These are phyloP conservation scores for Orientallactaga bullata DNA, from an alignment of 2,113 vertebrate genomes.

Conservation along the genomic window DNA sequence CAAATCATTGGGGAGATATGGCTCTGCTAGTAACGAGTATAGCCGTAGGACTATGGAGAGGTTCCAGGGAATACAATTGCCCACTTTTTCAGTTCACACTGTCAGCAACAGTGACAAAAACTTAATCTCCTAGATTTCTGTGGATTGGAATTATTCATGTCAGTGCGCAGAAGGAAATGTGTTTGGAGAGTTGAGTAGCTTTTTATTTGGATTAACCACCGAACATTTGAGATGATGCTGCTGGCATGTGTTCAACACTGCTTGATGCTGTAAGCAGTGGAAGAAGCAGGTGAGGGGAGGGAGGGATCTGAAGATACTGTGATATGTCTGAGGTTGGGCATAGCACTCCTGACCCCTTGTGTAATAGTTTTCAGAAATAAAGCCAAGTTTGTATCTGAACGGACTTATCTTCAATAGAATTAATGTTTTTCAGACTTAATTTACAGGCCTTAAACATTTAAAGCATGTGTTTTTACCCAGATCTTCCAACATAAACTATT, in stretches of 20 bases:
- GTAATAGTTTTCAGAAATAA: constrained; percentile 13
- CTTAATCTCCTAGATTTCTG: not conserved
- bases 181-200: constrained; percentile 27
- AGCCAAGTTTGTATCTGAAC: constrained; percentile 26
- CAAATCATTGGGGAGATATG: not conserved
- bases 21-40: constrained; percentile 30
- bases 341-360: not conserved
- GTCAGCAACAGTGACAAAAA: constrained; percentile 38
- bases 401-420: not conserved
- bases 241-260: not conserved
- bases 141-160: constrained; percentile 11
- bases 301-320: not conserved
- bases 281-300: not conserved
- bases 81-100: constrained; percentile 10
- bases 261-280: not conserved
- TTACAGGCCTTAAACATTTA: constrained; percentile 3
- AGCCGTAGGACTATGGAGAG: not conserved
- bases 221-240: constrained; percentile 22
- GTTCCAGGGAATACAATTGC: not conserved
- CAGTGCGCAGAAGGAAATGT: constrained; percentile 16
- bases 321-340: not conserved
- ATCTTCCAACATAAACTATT: not conserved
- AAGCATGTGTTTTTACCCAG: constrained; percentile 29
- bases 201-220: constrained; percentile 46
- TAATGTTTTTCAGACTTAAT: constrained; percentile 20